phyloP scores from a whole-genome alignment of 2,888 invertebrate species.

The Apoderus coryli region DNA sequence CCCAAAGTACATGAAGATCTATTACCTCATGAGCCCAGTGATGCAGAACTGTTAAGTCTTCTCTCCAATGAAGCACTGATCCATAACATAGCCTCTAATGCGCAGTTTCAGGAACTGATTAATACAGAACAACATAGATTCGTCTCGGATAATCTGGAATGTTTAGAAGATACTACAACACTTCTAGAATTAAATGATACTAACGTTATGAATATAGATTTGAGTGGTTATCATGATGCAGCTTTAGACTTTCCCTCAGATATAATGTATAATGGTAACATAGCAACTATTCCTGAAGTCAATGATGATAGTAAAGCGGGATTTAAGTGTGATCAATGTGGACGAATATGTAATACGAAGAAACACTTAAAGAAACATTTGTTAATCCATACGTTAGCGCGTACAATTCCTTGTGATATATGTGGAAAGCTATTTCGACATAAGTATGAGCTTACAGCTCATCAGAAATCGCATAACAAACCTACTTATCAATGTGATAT shows the following conservation, averaged over 20 bases:
- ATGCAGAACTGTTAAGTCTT: slow-evolving; percentile 28
- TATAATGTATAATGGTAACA: too few species aligned
- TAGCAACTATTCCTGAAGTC: too few species aligned
- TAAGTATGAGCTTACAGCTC: slow-evolving; percentile 28
- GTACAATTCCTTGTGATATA: slow-evolving; percentile 25
- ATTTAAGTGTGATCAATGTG: slow-evolving; percentile 27
- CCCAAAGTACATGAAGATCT: too few species aligned
- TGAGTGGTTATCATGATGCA: too few species aligned
- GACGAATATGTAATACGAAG: slow-evolving; percentile 25
- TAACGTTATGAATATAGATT: too few species aligned
- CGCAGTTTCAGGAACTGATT: slow-evolving; percentile 28
- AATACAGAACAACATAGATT: slow-evolving; percentile 19
- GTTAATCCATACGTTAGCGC: slow-evolving; percentile 25
- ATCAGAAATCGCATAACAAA: slow-evolving; percentile 40
- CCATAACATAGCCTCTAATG: slow-evolving; percentile 28
- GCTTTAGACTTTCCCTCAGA: too few species aligned
- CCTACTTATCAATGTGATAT: slow-evolving; percentile 42
- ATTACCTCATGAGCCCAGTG: too few species aligned
- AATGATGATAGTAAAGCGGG: slow-evolving; percentile 7
- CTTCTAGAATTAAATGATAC: too few species aligned
- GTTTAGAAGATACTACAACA: slow-evolving; percentile 6
- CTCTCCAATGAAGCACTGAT: slow-evolving; percentile 28
- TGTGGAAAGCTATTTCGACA: slow-evolving; percentile 28
- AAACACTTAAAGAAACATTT: slow-evolving; percentile 28
- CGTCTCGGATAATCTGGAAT: slow-evolving; percentile 14